A percentile compares a stretch with the other conserved stretches of the same genome.
Conservation (phyloP, 2,888 invertebrate genomes). For the Caradrina kadenii region DNA sequence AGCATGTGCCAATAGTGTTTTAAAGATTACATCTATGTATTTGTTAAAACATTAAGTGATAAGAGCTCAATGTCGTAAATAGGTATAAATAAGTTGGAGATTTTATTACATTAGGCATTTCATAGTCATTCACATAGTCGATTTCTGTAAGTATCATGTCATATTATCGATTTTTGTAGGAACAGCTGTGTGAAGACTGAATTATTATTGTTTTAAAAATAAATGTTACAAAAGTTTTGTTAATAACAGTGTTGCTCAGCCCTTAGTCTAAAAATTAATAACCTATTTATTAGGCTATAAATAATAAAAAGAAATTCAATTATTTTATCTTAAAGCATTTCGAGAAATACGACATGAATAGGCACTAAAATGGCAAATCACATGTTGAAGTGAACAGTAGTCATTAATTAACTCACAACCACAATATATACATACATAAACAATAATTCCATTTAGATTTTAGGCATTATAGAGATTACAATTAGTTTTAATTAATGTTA, state of each 20-base stretch:
- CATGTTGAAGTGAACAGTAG: slow-evolving; percentile 82
- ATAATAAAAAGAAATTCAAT: slow-evolving; percentile 63
- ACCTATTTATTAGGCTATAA: slow-evolving; percentile 61
- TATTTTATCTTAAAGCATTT: slow-evolving; percentile 74
- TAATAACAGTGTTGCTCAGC: slow-evolving; percentile 35
- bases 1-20: slow-evolving; percentile 23
- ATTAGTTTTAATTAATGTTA: slow-evolving; percentile 50
- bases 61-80: slow-evolving; percentile 14
- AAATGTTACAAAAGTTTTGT: slow-evolving; percentile 7
- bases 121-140: slow-evolving; percentile 18
- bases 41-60: slow-evolving; percentile 30
- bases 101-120: slow-evolving; percentile 50
- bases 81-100: slow-evolving; percentile 19
- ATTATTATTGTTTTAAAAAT: slow-evolving; percentile 20
- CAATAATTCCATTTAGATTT: slow-evolving; percentile 59
- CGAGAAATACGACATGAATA: slow-evolving; percentile 79
- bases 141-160: slow-evolving; percentile 1
- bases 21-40: slow-evolving; percentile 24
- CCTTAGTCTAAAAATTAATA: slow-evolving; percentile 54
- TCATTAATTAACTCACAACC: slow-evolving; percentile 85
- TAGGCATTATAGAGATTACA: slow-evolving; percentile 53
- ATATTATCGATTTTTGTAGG: slow-evolving; percentile 1
- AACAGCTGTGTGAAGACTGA: background rate
- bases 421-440: slow-evolving; percentile 80
- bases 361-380: slow-evolving; percentile 89